Percentiles rank a stretch among this genome's conserved stretches.
phyloP scores from a whole-genome alignment of 2,797 vertebrate genomes.

The Sandelia bainsii region DNA sequence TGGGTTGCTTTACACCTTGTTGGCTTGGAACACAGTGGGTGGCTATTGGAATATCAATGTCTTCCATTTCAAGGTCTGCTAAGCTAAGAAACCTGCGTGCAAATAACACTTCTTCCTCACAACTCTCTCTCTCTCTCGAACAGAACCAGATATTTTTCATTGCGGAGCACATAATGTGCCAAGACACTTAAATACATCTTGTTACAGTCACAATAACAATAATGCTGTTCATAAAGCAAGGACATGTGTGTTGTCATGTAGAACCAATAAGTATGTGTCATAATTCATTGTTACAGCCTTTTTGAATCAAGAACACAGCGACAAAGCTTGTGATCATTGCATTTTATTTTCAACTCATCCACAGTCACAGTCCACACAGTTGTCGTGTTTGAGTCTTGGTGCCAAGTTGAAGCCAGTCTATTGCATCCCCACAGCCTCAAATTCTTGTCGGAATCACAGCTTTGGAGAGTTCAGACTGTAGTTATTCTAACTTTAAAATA shows the following conservation, averaged over 20 bases:
- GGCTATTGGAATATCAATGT: constrained; percentile 47
- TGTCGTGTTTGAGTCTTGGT: background rate
- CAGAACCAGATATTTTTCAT: background rate
- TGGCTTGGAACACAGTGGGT: constrained; percentile 28
- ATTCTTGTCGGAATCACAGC: constrained; percentile 22
- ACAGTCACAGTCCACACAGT: background rate
- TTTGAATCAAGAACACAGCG: background rate
- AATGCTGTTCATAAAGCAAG: background rate
- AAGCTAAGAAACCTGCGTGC: constrained; percentile 25
- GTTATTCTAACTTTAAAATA: constrained; percentile 39
- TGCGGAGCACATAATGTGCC: background rate
- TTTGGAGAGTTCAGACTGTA: constrained; percentile 17
- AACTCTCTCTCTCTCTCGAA: background rate
- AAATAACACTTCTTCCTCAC: constrained; percentile 13
- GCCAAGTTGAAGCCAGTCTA: constrained; percentile 17
- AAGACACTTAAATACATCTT: background rate
- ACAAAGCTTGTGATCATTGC: constrained; percentile 2
- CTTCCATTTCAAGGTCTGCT: constrained; percentile 50
- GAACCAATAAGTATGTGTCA: background rate
- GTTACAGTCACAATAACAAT: background rate
- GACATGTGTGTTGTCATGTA: background rate
- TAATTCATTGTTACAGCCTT: background rate
- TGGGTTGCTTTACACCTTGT: constrained; percentile 52
- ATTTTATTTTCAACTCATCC: constrained; percentile 19
- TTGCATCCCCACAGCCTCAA: background rate